Base-by-base conservation (phyloP, 2,113 vertebrate species). In the Fulica atra region DNA sequence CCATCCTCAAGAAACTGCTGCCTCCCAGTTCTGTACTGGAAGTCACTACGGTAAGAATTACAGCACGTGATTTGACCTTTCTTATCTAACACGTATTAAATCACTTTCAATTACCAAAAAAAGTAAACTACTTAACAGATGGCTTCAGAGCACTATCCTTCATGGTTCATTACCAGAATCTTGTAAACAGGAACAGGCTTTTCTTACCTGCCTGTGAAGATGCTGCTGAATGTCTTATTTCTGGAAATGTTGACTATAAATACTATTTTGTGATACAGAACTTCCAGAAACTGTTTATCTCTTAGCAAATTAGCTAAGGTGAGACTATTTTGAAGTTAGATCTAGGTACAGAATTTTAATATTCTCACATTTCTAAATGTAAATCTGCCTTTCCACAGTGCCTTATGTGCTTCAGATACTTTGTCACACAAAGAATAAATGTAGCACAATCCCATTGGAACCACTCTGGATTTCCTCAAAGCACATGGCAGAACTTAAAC, bases 121-220 rank as follows among this genome's bases (percentile, higher is more conserved):
- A 71, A 10, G 31, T 1, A 70, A 95, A 31, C 94, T 92, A 40
- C 31, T 65, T 95, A 90, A 92, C 93, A 94, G 93, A 94, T 92
- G 93, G 92, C 38, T 81, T 80, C 71, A 86, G 74, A 97, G 76
- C n/a, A 81, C 74, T 63, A 81, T 64, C 86, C 69, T 96, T 95
- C 89, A 93, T 65, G 85, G 36, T 65, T 78, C 85, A 65, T 96
- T 93, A 92, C 74, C 74, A 92, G 76, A 69, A 68, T 64, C 74
- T 81, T 86, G 83, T 65, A 95, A 96, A 95, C 63, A 94, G 56
- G 42, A 86, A 69, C 20, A 81, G 64, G 42, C 36, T 89, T 91
- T 86, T 91, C 81, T 76, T 80, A 95, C 86, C 91, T 94, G 86
- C 46, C 81, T 89, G 40, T 10, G 46, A 95, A 89, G 74, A 71